Base-by-base conservation (phyloP, 2,888 invertebrate genomes). In the Drepanosiphum platanoidis region DNA sequence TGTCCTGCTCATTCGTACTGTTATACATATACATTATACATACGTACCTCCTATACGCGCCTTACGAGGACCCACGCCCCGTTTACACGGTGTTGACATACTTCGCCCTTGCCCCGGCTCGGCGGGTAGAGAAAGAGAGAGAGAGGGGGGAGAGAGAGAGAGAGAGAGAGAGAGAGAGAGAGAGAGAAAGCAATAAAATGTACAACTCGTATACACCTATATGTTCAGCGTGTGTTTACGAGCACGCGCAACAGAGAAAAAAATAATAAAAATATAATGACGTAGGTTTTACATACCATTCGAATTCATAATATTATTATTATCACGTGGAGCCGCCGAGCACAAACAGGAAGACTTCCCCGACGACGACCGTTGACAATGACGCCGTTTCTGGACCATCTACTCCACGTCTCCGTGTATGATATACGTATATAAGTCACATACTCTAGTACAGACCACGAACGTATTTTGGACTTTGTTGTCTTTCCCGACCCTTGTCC, bases 71-170 rank as follows among this genome's bases (percentile, higher is more conserved):
- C 74, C 72, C 71, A 82, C 81, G 81, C 81, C 81, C 74, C 82
- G 74, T 82, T 82, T 64, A 70, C 71, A 36, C 70, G 71, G 61
- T 74, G 72, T 82, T 82, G 82, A 82, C 82, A 82, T 66, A 82
- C 82, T 70, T 82, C 82, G 74, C 72, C 81, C 81, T 82, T 72
- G 64, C 34, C 64, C 58, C 46, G 4, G 22, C 42, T n/a, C 42
- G 34, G n/a, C n/a, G n/a, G n/a, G 34, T 11, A 5, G 5, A 39
- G 32, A 58, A 13, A 1, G 39, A 2, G 64, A 64, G 58, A 61
- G 36, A 75, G 7, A 52, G 22, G 18, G 15, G n/a, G 13, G 39
- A n/a, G 71, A 8, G 68, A 4, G 8, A 39, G 32, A 30, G 11
- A 2, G 34, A 4, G 36, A 61, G 34, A 34, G 58, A 75, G 11